Percentiles rank a stretch among this genome's conserved stretches.
Evolutionary conservation across 2,797 vertebrate genomes (phyloP).

Genomic region (Odontamblyopus lacepedii): DNA sequence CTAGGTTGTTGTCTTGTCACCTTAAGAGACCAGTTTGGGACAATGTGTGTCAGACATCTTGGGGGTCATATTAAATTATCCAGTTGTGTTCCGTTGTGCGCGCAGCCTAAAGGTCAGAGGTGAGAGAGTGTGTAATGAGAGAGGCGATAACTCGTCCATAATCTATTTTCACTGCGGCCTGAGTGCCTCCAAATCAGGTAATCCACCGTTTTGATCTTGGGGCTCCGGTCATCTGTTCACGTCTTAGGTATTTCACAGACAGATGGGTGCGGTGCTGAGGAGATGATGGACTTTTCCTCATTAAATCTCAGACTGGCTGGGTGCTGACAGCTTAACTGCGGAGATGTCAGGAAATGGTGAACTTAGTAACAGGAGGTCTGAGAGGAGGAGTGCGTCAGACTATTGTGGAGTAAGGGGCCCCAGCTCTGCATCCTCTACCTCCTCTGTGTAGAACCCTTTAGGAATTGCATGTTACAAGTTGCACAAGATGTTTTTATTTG

Average conservation of each 20-base stretch:
- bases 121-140: conserved; percentile 66
- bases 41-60: background rate
- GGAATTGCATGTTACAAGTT: background rate
- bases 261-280: conserved; percentile 55
- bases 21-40: conserved; percentile 4
- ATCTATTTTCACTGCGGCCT: conserved; percentile 70
- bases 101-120: conserved; percentile 62
- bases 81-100: conserved; percentile 22
- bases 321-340: conserved; percentile 77
- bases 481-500: background rate
- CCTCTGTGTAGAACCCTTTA: background rate
- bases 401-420: conserved; percentile 44
- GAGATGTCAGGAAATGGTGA: conserved; percentile 70
- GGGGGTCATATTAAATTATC: conserved; percentile 19
- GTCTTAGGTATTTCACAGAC: conserved; percentile 38
- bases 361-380: conserved; percentile 65
- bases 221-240: conserved; percentile 47
- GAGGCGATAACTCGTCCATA: conserved; percentile 69
- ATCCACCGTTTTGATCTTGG: conserved; percentile 67
- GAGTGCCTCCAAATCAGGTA: conserved; percentile 66
- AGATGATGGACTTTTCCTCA: conserved; percentile 74
- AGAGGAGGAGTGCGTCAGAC: conserved; percentile 39
- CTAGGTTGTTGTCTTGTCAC: background rate
- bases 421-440: conserved; percentile 30
- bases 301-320: conserved; percentile 67